phyloP scores from a whole-genome alignment of 2,113 vertebrate genomes.

The Upupa epops region DNA sequence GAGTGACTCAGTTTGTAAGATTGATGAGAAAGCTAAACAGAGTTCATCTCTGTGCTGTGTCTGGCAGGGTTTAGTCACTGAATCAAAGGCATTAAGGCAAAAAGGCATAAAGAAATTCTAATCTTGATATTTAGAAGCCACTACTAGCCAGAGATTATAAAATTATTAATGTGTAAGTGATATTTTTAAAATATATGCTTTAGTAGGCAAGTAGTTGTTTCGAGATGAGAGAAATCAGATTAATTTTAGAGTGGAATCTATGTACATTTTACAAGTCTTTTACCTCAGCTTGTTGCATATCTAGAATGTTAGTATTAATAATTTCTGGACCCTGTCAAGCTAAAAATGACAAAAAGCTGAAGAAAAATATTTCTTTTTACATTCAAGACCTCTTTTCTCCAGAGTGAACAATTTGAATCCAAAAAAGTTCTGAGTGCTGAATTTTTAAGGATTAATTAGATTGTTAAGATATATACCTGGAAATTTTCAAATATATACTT shows the following conservation, averaged over 20 bases:
- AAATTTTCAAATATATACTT: neutral
- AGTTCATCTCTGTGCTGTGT: neutral
- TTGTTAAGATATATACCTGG: neutral
- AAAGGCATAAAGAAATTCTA: constrained; percentile 43
- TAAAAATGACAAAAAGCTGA: neutral
- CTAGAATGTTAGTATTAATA: neutral
- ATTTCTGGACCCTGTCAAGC: neutral
- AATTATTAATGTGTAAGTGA: neutral
- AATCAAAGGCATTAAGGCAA: neutral
- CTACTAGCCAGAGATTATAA: neutral
- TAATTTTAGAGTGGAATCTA: neutral
- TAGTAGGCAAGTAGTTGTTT: neutral
- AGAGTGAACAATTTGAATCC: neutral
- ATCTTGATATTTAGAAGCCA: constrained; percentile 39
- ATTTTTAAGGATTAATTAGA: neutral
- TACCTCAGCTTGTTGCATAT: neutral
- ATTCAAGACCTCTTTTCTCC: neutral
- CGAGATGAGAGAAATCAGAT: neutral
- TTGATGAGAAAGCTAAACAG: constrained; percentile 52
- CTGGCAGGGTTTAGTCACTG: constrained; percentile 1
- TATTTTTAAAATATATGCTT: neutral
- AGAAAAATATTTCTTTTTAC: neutral
- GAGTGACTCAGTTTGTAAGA: constrained; percentile 11
- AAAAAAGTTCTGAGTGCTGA: neutral
- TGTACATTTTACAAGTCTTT: neutral